These are phyloP conservation scores for Choloepus hoffmanni DNA, from an alignment of 2,113 vertebrate genomes.

Conservation along the genomic window DNA sequence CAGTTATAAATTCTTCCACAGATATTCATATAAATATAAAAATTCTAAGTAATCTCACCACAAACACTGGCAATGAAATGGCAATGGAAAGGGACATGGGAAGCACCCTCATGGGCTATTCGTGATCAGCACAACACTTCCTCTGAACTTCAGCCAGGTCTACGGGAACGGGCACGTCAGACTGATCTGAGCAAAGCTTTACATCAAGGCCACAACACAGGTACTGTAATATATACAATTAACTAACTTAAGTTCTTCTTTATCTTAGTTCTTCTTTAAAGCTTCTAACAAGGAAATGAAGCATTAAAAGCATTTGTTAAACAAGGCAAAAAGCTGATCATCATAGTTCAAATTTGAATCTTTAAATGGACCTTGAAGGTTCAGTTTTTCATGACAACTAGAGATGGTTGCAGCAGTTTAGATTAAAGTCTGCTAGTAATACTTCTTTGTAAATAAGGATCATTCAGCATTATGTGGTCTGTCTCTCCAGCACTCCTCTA, in stretches of 20 bases:
- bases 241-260: not conserved
- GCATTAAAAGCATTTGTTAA: not conserved
- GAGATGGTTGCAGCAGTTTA: not conserved
- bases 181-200: not conserved
- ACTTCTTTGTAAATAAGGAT: not conserved
- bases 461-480: not conserved
- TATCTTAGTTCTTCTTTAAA: not conserved
- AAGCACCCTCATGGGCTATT: not conserved
- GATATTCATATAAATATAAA: not conserved
- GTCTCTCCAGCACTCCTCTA: not conserved
- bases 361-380: not conserved
- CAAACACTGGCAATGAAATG: not conserved
- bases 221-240: not conserved
- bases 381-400: not conserved
- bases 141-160: not conserved
- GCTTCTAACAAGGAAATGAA: not conserved
- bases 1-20: not conserved
- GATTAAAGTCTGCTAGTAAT: not conserved
- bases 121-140: not conserved
- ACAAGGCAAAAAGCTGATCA: not conserved
- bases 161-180: not conserved
- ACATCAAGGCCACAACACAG: accelerated
- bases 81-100: accelerated
- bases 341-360: not conserved
- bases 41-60: not conserved